Conservation (phyloP, 2,888 invertebrate genomes). For the Eupithecia tripunctaria region DNA sequence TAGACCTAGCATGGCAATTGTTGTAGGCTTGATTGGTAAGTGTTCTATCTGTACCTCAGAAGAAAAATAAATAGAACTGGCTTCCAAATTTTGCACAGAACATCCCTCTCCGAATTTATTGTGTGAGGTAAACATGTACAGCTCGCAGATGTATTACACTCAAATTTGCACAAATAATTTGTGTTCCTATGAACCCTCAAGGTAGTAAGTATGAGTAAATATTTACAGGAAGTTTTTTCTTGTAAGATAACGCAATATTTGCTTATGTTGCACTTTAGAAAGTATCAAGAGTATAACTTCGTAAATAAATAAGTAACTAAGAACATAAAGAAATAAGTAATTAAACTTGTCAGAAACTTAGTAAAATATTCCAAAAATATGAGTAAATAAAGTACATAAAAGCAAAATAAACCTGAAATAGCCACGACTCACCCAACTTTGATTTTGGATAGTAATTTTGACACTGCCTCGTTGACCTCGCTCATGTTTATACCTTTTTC, state of each 20-base stretch:
- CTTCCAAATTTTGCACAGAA: too few species aligned
- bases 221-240: not conserved
- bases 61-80: too few species aligned
- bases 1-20: too few species aligned
- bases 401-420: not conserved
- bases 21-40: too few species aligned
- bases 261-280: not conserved
- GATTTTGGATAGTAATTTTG: constrained; percentile 28
- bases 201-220: not conserved
- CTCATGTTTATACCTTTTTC: constrained; percentile 16
- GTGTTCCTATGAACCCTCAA: too few species aligned
- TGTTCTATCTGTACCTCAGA: too few species aligned
- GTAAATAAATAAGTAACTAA: not conserved
- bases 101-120: too few species aligned
- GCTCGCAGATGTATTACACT: too few species aligned
- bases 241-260: constrained; percentile 1
- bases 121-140: too few species aligned
- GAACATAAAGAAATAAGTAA: not conserved
- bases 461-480: constrained; percentile 24
- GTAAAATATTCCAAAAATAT: not conserved
- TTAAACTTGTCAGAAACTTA: not conserved
- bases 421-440: constrained; percentile 33
- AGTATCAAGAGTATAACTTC: not conserved
- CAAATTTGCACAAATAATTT: too few species aligned
- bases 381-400: not conserved